Evolutionary conservation across 2,113 vertebrate genomes (phyloP).

Genomic region (Mionectes macconnelli): DNA sequence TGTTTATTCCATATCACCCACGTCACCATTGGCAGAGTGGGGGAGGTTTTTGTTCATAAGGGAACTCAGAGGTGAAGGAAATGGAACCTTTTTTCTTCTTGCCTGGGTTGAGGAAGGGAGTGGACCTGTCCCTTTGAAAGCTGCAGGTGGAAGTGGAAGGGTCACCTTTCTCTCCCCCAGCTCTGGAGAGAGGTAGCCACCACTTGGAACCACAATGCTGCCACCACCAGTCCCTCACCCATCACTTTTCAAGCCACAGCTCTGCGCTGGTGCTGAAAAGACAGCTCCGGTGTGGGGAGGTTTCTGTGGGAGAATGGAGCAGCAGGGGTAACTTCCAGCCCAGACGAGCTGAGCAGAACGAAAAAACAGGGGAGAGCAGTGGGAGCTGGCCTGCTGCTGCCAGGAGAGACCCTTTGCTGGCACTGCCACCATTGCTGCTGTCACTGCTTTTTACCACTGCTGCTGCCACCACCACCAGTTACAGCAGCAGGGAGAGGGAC

Average conservation of each 20-base stretch:
- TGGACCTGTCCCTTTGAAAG: neutral
- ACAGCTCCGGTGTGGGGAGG: neutral
- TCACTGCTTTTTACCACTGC: neutral
- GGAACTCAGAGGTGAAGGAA: neutral
- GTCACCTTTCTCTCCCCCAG: neutral
- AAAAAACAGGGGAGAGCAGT: neutral
- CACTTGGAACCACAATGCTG: neutral
- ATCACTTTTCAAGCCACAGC: neutral
- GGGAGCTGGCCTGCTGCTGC: neutral
- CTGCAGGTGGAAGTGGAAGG: neutral
- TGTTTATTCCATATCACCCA: neutral
- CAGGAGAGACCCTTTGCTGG: neutral
- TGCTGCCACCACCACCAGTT: neutral
- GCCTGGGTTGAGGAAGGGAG: neutral
- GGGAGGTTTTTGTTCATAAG: neutral
- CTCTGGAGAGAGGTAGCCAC: neutral
- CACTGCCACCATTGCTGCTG: neutral
- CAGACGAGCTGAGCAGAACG: neutral
- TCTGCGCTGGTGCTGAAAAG: neutral
- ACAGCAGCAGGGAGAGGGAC: neutral
- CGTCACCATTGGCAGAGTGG: neutral
- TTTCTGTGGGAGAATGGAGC: neutral
- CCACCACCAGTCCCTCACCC: neutral
- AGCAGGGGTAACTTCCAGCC: neutral
- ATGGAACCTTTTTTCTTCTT: neutral